Base-by-base conservation (phyloP, 1,140 invertebrate species). In the Diuraphis noxia region DNA sequence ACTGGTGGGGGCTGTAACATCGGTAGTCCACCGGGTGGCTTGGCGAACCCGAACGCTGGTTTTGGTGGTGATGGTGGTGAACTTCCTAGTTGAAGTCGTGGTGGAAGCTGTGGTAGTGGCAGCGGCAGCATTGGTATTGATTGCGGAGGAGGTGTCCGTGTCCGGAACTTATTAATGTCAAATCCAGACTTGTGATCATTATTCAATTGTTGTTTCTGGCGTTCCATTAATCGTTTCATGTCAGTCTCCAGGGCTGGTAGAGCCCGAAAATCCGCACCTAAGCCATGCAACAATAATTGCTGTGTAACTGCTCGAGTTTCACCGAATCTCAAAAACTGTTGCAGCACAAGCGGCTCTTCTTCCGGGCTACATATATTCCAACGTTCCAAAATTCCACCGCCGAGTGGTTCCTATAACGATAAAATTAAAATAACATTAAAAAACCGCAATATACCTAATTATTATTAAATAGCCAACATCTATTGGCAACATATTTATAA, bases 291-390 rank as follows among this genome's bases (percentile, higher is more conserved):
- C 93, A 97, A 95, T 92, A 97, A 94, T 93, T 97, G 96, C 93
- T 97, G 96, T 92, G 97, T 97, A 93, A 97, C 96, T 88, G 96
- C 96, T 94, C 96, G 95, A 92, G 97, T 98, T 94, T 97, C 97
- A 90, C 96, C 96, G 94, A 97, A 98, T 92, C 97, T 95, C 90
- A 98, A 95, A 94, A 98, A 98, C 95, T 98, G 97, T 94, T 97
- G 97, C 85, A 98, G 94, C 88, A 98, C 96, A 93, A 97, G 95
- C 93, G 96, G 96, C 94, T 98, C 97, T 94, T 98, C 97, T 94
- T 97, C 97, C 93, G 96, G 95, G 93, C 96, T 96, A 93, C 96
- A 96, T 93, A 97, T 96, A 92, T 95, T 96, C 97, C 97, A 98
- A 94, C 96, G 95, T 94, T 97, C 96, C 93, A 98, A 94, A 92